Evolutionary conservation across 1,140 invertebrate genomes (phyloP).

Genomic region (Protaetia brevitarsis): DNA sequence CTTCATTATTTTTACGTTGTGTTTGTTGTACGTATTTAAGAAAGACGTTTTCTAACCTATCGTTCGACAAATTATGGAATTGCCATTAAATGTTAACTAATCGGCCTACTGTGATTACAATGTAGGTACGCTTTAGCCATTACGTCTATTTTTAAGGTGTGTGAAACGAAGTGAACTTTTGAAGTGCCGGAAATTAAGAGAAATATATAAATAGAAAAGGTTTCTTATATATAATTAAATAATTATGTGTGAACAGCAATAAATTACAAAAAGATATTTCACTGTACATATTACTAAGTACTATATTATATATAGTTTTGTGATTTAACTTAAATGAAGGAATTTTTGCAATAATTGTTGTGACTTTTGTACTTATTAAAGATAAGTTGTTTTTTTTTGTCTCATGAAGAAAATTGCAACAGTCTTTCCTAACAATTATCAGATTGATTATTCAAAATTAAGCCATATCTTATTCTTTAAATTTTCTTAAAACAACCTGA

Average conservation of each 20-base stretch:
- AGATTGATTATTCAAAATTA: no score
- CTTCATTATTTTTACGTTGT: neutral
- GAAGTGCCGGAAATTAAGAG: constrained; percentile 19
- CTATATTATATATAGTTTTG: constrained; percentile 20
- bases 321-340: constrained; percentile 20
- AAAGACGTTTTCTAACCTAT: neutral
- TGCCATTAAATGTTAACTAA: constrained; percentile 4
- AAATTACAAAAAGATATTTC: constrained; percentile 12
- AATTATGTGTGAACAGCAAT: constrained; percentile 18
- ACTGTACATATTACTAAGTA: neutral
- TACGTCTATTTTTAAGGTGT: constrained; percentile 4
- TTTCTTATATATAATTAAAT: constrained; percentile 1
- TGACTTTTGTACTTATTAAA: constrained; percentile 12
- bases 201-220: no score
- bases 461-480: no score
- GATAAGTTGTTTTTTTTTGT: neutral
- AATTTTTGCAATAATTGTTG: constrained; percentile 26
- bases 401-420: neutral
- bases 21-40: constrained; percentile 1
- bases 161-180: constrained; percentile 15
- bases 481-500: no score
- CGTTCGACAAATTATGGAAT: constrained; percentile 12
- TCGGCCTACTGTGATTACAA: constrained; percentile 15
- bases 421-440: constrained; percentile 10
- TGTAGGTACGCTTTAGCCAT: constrained; percentile 11